phyloP scores from a whole-genome alignment of 1,140 invertebrate species.

The Stegodyphus dumicola region DNA sequence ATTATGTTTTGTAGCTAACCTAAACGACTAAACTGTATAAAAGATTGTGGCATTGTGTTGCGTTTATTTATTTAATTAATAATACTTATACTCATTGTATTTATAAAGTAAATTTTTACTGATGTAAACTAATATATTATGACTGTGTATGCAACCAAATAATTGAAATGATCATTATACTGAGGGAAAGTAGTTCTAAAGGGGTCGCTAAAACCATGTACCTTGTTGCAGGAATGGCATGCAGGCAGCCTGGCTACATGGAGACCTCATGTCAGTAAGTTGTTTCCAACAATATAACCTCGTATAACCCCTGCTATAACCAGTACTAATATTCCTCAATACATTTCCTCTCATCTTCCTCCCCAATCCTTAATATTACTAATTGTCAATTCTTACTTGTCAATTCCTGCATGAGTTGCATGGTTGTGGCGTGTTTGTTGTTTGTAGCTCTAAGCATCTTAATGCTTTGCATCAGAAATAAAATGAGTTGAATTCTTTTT shows the following conservation, averaged over 20 bases:
- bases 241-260: constrained; percentile 60
- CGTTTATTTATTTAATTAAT: too few species aligned
- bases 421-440: constrained; percentile 42
- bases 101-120: too few species aligned
- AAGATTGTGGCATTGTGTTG: too few species aligned
- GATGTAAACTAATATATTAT: too few species aligned
- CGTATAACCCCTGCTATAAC: background rate
- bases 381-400: constrained; percentile 30
- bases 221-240: constrained; percentile 61
- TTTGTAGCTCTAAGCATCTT: background rate
- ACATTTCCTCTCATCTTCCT: constrained; percentile 5
- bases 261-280: constrained; percentile 62
- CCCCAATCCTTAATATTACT: constrained; percentile 43
- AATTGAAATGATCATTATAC: too few species aligned
- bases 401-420: constrained; percentile 61
- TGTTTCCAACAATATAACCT: constrained; percentile 24
- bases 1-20: too few species aligned
- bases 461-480: constrained; percentile 15
- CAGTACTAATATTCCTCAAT: background rate
- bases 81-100: too few species aligned
- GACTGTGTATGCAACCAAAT: too few species aligned
- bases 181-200: too few species aligned
- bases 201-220: constrained; percentile 60
- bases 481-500: constrained; percentile 64
- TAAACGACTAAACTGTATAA: too few species aligned